Conservation (phyloP, 2,797 vertebrate species). For the Anas flavirostris region DNA sequence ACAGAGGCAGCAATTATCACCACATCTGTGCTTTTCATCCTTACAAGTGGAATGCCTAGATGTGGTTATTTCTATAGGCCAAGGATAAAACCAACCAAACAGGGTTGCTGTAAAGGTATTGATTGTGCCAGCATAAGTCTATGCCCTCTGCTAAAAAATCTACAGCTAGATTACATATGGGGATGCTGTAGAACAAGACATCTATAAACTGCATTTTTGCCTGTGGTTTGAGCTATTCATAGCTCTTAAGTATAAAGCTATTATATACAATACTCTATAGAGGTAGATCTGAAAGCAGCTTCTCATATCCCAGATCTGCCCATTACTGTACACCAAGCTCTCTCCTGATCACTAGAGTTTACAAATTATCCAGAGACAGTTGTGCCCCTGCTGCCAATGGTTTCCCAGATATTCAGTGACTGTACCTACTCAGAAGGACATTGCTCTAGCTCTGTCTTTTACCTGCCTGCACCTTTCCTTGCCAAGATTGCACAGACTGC, state of each 20-base stretch:
- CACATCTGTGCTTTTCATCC: neutral
- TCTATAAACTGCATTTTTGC: neutral
- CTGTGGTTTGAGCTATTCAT: neutral
- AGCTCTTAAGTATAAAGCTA: neutral
- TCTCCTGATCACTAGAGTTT: neutral
- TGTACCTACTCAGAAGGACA: neutral
- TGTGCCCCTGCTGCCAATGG: neutral
- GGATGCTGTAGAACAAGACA: neutral
- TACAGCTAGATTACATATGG: neutral
- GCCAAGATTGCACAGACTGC: neutral
- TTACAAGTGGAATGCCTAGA: neutral
- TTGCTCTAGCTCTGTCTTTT: neutral
- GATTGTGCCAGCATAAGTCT: neutral
- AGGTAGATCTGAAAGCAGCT: neutral
- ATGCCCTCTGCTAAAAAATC: neutral
- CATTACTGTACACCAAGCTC: neutral
- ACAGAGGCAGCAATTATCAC: neutral
- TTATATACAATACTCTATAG: accelerated
- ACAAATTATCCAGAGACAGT: neutral
- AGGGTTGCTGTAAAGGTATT: neutral
- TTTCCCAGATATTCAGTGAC: neutral
- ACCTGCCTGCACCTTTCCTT: neutral
- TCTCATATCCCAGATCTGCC: neutral
- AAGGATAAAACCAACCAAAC: neutral
- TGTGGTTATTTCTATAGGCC: neutral